Percentiles rank a stretch among this genome's conserved stretches.
These are phyloP conservation scores for Syngnathus floridae DNA, from an alignment of 2,113 vertebrate species.

Conservation along the genomic window DNA sequence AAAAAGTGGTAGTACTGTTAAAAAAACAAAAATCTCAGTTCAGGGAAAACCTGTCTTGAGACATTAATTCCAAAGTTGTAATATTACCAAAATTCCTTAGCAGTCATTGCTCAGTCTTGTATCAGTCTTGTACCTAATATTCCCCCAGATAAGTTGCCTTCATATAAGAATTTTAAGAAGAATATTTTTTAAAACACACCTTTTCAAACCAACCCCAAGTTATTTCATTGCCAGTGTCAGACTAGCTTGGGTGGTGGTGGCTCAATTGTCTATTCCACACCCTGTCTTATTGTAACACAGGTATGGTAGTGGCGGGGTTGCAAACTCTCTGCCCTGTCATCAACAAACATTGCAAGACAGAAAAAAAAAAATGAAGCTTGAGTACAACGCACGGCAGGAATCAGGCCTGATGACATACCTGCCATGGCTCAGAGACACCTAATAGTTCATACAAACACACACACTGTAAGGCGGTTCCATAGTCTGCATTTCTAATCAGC, in stretches of 20 bases:
- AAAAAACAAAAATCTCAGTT: no score
- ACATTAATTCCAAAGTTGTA: background rate
- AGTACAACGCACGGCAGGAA: slow-evolving; percentile 33
- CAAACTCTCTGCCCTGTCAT: slow-evolving; percentile 11
- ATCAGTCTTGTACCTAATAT: no score
- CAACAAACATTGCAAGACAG: slow-evolving; percentile 14
- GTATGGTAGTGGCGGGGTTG: slow-evolving; percentile 35
- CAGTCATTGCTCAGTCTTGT: no score
- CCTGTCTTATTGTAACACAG: slow-evolving; percentile 38
- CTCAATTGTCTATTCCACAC: slow-evolving; percentile 53
- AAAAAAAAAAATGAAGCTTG: background rate
- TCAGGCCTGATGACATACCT: slow-evolving; percentile 63
- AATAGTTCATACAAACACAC: slow-evolving; percentile 10
- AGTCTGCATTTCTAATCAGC: slow-evolving; percentile 17
- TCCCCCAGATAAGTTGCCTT: no score
- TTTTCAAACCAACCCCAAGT: slow-evolving; percentile 4
- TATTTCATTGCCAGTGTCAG: slow-evolving; percentile 17
- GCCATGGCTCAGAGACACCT: slow-evolving; percentile 38
- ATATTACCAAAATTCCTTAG: no score
- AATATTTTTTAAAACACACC: background rate
- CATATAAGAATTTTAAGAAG: no score
- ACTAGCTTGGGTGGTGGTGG: slow-evolving; percentile 47
- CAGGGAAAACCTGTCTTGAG: background rate
- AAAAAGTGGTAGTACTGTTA: background rate
- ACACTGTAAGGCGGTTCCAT: slow-evolving; percentile 2